A percentile compares a stretch with the other conserved stretches of the same genome.
Conservation (phyloP, 92 coral and sea anemone genomes). For the Epizoanthus rinbou region DNA sequence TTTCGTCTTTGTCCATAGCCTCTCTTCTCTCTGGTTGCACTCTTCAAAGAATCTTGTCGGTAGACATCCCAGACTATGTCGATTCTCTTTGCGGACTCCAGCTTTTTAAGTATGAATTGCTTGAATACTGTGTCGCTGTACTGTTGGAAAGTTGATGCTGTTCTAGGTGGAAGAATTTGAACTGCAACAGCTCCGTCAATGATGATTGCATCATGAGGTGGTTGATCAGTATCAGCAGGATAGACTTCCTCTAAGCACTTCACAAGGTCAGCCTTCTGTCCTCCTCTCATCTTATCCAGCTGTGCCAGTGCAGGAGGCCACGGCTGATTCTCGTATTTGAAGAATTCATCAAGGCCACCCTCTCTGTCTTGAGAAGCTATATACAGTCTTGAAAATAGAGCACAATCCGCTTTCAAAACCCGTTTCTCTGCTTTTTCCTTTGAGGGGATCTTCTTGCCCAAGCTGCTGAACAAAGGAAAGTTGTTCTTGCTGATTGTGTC, state of each 20-base stretch:
- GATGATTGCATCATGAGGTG: not conserved
- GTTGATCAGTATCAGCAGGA: not conserved
- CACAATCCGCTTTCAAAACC: constrained; percentile 58
- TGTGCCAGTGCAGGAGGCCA: constrained; percentile 58
- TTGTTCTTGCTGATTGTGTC: constrained; percentile 43
- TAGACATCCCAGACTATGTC: constrained; percentile 42
- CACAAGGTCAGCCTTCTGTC: constrained; percentile 39
- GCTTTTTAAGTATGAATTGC: constrained; percentile 15
- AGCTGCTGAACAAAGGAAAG: constrained; percentile 24
- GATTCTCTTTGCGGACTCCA: constrained; percentile 7
- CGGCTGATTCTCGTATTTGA: constrained; percentile 64
- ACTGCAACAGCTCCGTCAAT: constrained; percentile 41
- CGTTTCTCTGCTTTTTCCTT: constrained; percentile 49
- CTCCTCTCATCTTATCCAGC: constrained; percentile 35
- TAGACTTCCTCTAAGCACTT: constrained; percentile 6
- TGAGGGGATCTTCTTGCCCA: constrained; percentile 8
- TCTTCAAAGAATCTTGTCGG: constrained; percentile 36
- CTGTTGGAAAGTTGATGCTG: constrained; percentile 35
- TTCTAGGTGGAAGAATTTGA: constrained; percentile 29
- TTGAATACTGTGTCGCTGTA: constrained; percentile 38
- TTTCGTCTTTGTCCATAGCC: constrained; percentile 42
- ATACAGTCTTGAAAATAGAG: constrained; percentile 57
- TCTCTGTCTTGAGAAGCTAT: constrained; percentile 63
- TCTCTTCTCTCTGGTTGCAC: constrained; percentile 41
- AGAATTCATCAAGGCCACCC: constrained; percentile 52